Evolutionary conservation across 2,113 vertebrate genomes (phyloP), one percentile per base, ranked within the genome.

Genomic region (Elachura formosa): DNA sequence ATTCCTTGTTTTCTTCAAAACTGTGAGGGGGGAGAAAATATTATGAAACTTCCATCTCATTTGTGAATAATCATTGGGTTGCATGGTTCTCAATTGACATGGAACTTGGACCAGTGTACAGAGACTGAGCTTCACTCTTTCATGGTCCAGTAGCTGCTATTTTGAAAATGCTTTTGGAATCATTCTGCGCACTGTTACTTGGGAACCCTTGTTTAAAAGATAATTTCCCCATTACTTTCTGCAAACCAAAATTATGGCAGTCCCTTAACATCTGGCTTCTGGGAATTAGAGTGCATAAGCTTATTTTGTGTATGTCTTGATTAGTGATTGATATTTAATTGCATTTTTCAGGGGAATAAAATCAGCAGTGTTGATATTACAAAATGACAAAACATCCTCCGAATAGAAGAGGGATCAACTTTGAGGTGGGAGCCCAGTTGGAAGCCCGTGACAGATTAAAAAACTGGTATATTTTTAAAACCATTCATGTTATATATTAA

Each of bases 311-410:
- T 96, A 54, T 96, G 84, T 95, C 87, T 94, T 97, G 85, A 96
- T 96, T 96, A 95, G 96, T 97, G 95, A 97, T 97, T 97, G 86
- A 95, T 97, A 96, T 97, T 94, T 97, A 97, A 98, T 98, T 98
- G 98, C 95, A 96, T 98, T 98, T 98, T 98, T 98, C 98, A 98
- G 98, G 98, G 98, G 95, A 98, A 97, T 97, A 98, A 98, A 98
- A 97, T 97, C 97, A 98, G 96, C 97, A 96, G 96, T 78, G 95
- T 97, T 98, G 98, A 95, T 98, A 97, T 97, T 97, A 97, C 98
- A 98, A 98, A 98, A 99, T 99, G 99, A 99, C 98, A 98, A 99
- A 99, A 98, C 98, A 98, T 95, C 99, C 99, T 94, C 99, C 99
- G 72, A 98, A 99, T 97, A 98, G 99, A 97, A 98, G 98, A 97